Percentiles rank a stretch among this genome's conserved stretches.
These are phyloP conservation scores for Maniola jurtina DNA, from an alignment of 1,140 invertebrate species.

Conservation along the genomic window DNA sequence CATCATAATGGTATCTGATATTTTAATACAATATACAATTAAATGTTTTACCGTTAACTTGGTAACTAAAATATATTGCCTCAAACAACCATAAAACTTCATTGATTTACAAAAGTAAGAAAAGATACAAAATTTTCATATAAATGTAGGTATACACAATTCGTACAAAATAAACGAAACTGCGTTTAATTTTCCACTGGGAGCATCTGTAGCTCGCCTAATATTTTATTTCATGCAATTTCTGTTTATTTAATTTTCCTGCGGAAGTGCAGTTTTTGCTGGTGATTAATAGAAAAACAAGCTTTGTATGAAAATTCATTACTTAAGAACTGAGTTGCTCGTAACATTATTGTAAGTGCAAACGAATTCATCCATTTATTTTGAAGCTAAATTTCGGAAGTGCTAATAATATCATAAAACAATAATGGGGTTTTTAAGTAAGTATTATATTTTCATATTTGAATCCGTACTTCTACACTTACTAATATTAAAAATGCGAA, in stretches of 20 bases:
- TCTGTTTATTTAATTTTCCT: constrained; percentile 16
- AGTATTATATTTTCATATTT: no score
- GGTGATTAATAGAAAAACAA: constrained; percentile 7
- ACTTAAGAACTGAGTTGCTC: neutral
- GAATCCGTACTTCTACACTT: no score
- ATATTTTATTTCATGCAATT: constrained; percentile 25
- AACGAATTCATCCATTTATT: neutral
- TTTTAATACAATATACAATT: no score
- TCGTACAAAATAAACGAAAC: constrained; percentile 21
- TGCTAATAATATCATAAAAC: no score
- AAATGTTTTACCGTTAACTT: no score
- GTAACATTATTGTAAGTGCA: neutral
- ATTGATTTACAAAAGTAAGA: no score
- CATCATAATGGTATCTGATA: no score
- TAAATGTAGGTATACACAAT: constrained; percentile 12
- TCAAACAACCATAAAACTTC: no score
- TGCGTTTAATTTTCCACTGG: constrained; percentile 29
- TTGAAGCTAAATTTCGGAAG: neutral
- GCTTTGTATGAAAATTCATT: constrained; percentile 12
- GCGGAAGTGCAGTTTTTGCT: constrained; percentile 9
- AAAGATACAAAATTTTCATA: neutral
- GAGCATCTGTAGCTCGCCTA: constrained; percentile 23
- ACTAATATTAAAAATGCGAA: no score
- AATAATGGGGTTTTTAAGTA: no score
- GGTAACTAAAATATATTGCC: neutral